A percentile compares a stretch with the other conserved stretches of the same genome.
Conservation (phyloP, 2,113 vertebrate species). For the Octodon degus region DNA sequence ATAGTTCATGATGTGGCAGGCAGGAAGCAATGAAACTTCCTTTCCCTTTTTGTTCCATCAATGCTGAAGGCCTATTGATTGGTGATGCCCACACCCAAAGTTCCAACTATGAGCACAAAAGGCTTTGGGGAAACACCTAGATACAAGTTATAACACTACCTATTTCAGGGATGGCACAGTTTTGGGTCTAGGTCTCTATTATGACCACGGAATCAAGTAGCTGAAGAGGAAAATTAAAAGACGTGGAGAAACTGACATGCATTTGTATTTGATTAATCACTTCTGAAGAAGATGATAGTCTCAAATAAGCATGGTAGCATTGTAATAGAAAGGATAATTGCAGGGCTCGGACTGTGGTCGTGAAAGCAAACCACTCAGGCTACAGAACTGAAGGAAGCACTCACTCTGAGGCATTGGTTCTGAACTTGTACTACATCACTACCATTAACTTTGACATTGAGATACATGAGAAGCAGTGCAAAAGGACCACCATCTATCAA, state of each 20-base stretch:
- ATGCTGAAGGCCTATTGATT: not conserved
- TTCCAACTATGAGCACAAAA: not conserved
- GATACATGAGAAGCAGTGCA: not conserved
- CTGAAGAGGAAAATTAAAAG: not conserved
- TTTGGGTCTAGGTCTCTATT: not conserved
- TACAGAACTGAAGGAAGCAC: not conserved
- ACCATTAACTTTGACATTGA: not conserved
- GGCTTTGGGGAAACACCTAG: not conserved
- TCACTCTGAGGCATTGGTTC: not conserved
- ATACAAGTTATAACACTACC: not conserved
- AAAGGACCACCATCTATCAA: not conserved
- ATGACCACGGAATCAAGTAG: not conserved
- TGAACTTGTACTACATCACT: not conserved
- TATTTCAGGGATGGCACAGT: not conserved
- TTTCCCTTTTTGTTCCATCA: not conserved
- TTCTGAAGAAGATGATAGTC: not conserved
- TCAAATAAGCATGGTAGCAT: not conserved
- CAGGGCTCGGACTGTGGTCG: not conserved
- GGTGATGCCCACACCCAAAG: not conserved
- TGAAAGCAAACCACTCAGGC: not conserved
- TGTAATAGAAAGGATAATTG: not conserved
- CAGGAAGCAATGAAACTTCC: not conserved
- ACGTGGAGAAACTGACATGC: not conserved
- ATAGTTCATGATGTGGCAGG: not conserved
- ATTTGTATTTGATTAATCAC: not conserved